Conservation (phyloP, 2,888 invertebrate species). For the Nineta flava region DNA sequence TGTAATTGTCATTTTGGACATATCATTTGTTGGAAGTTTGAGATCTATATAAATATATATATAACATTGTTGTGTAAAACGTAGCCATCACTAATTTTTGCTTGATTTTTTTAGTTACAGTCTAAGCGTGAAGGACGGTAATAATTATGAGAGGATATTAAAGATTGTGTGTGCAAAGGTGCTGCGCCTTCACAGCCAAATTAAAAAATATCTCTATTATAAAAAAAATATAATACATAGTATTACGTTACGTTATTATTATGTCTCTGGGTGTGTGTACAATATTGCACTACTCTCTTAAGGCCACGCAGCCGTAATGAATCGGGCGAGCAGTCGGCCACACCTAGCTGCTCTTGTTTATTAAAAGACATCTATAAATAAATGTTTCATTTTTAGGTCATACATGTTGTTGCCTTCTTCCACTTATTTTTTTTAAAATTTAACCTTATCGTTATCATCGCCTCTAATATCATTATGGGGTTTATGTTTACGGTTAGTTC, state of each 20-base stretch:
- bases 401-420: constrained; percentile 11
- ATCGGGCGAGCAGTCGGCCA: constrained; percentile 9
- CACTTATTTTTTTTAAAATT: constrained; percentile 4
- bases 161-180: constrained; percentile 4
- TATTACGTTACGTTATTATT: constrained; percentile 2
- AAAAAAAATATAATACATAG: constrained; percentile 2
- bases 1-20: no score
- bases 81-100: no score
- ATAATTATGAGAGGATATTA: background rate
- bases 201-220: constrained; percentile 6
- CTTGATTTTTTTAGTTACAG: background rate
- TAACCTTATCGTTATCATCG: background rate
- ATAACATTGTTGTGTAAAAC: no score
- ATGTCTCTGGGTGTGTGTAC: background rate
- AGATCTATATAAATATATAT: no score
- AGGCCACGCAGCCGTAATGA: constrained; percentile 8
- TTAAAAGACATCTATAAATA: constrained; percentile 14
- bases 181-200: constrained; percentile 8
- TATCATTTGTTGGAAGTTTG: no score
- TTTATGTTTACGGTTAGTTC: background rate
- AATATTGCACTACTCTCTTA: constrained; percentile 7
- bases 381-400: constrained; percentile 14
- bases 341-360: constrained; percentile 9
- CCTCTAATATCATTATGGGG: background rate
- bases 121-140: background rate